Percentiles rank a stretch among this genome's conserved stretches.
Conservation (phyloP, 2,888 invertebrate genomes). For the Cartodere bifasciata region DNA sequence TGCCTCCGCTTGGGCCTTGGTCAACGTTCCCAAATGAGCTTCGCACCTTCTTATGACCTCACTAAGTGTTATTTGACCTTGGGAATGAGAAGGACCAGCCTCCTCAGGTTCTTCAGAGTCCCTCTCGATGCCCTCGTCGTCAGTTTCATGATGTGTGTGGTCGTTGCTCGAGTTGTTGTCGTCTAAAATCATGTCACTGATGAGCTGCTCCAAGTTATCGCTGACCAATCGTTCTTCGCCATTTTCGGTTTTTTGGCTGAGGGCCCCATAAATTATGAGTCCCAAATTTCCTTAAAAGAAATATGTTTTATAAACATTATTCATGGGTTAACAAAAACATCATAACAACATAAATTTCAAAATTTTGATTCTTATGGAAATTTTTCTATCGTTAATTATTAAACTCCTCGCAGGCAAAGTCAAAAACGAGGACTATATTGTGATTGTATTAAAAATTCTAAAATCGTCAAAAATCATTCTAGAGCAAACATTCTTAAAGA, state of each 20-base stretch:
- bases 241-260: conserved; percentile 77
- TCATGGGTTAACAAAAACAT: no score
- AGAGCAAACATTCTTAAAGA: no score
- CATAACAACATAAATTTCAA: no score
- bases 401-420: no score
- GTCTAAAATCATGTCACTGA: conserved; percentile 68
- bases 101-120: conserved; percentile 66
- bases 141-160: conserved; percentile 43
- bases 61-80: conserved; percentile 19
- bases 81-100: conserved; percentile 28
- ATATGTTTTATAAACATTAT: no score
- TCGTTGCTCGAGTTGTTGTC: conserved; percentile 21
- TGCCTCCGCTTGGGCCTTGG: conserved; percentile 51
- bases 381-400: no score
- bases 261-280: conserved; percentile 71
- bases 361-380: no score
- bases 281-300: no score
- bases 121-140: conserved; percentile 84
- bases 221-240: conserved; percentile 81
- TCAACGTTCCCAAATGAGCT: conserved; percentile 26
- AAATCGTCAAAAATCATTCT: no score
- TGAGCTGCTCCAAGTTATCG: conserved; percentile 71
- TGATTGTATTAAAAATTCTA: no score
- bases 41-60: conserved; percentile 25
- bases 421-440: no score